Conservation (phyloP, 2,888 invertebrate genomes). For the Brenthis ino region DNA sequence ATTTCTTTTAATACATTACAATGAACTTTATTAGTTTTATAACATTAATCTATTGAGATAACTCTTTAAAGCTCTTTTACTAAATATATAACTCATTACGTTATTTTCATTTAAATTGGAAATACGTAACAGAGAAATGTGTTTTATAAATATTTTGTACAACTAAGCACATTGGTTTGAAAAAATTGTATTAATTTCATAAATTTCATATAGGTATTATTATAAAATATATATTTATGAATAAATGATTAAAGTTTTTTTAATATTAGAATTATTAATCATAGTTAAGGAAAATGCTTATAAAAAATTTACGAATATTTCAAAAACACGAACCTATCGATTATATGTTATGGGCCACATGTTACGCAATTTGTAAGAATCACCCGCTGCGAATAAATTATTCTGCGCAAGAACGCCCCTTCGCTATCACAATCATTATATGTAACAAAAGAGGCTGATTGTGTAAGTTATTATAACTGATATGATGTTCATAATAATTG, state of each 20-base stretch:
- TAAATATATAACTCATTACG: too few species aligned
- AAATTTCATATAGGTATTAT: too few species aligned
- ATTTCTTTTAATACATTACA: neutral
- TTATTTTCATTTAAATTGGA: too few species aligned
- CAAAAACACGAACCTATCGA: constrained; percentile 49
- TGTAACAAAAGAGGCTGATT: constrained; percentile 74
- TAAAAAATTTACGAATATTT: constrained; percentile 26
- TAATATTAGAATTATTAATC: too few species aligned
- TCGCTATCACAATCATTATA: constrained; percentile 63
- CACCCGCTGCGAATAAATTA: constrained; percentile 77
- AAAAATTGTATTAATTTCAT: too few species aligned
- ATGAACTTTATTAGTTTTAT: neutral
- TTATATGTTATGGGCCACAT: constrained; percentile 61
- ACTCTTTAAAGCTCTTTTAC: too few species aligned
- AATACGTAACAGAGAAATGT: too few species aligned
- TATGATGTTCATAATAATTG: constrained; percentile 61
- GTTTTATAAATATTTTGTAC: too few species aligned
- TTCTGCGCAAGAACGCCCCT: constrained; percentile 63
- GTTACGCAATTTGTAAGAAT: constrained; percentile 75
- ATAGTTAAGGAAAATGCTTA: constrained; percentile 1
- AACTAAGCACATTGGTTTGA: too few species aligned
- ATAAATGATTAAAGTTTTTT: too few species aligned
- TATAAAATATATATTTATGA: too few species aligned
- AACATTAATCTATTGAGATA: neutral
- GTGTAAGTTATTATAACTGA: constrained; percentile 64